phyloP scores from a whole-genome alignment of 2,113 vertebrate genomes.

The Lethenteron camtschaticum region DNA sequence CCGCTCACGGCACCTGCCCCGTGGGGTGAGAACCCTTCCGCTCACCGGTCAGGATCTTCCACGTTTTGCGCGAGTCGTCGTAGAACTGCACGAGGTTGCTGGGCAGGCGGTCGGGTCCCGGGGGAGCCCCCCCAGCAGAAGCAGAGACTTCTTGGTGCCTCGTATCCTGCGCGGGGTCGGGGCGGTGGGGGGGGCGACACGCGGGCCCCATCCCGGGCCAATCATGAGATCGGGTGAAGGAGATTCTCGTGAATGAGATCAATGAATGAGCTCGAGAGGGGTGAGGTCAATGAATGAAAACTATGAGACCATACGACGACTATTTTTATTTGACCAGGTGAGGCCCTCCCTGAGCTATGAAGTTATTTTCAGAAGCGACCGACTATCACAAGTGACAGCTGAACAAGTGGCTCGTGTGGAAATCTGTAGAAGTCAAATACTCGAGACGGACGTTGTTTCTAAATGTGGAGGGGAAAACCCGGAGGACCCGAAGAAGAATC shows the following conservation, averaged over 20 bases:
- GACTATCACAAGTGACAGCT: too few relatives aligned
- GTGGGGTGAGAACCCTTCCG: slow-evolving; percentile 10
- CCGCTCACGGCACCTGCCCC: too few relatives aligned
- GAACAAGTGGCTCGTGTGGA: too few relatives aligned
- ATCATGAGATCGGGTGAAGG: too few relatives aligned
- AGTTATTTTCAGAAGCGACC: background rate
- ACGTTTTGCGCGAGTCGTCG: slow-evolving; percentile 97
- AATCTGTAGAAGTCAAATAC: too few relatives aligned
- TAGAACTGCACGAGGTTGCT: slow-evolving; percentile 99
- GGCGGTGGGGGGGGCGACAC: background rate
- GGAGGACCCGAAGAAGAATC: too few relatives aligned
- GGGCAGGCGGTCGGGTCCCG: slow-evolving; percentile 90
- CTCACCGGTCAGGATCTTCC: slow-evolving; percentile 99
- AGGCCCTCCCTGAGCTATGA: background rate
- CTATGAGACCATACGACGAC: background rate
- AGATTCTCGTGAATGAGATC: slow-evolving; percentile 1
- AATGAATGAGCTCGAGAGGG: background rate
- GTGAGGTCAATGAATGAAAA: background rate
- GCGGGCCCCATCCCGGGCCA: too few relatives aligned
- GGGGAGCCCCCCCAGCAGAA: slow-evolving; percentile 86
- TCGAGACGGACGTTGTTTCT: too few relatives aligned
- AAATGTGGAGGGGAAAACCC: too few relatives aligned
- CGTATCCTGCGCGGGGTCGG: slow-evolving; percentile 44
- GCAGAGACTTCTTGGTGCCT: slow-evolving; percentile 93
- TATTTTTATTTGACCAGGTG: too few relatives aligned